Base-by-base conservation (phyloP, 2,797 vertebrate genomes). In the Micrastur ruficollis region DNA sequence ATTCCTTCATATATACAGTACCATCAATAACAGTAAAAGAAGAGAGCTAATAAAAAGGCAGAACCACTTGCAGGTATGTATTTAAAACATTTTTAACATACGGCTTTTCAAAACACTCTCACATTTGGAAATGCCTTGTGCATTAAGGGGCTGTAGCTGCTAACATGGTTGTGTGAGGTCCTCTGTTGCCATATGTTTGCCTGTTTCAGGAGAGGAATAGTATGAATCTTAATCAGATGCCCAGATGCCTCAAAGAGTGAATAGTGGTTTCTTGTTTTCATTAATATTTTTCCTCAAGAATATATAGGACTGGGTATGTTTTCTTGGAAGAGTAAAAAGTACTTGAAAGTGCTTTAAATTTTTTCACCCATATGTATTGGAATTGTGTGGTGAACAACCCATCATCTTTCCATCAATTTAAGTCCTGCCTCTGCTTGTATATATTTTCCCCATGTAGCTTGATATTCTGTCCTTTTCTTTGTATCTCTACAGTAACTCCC, bases 51-150 rank as follows among this genome's bases (percentile, higher is more conserved):
- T 99, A 75, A 98, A 98, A 75, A 98, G 98, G 95, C 99, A 99
- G 84, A 98, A 98, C 73, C 99, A 99, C 96, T 98, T 99, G 75
- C 99, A 99, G 99, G 99, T 99, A 97, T 50, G 89, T 62, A 75
- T 61, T 83, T 93, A 47, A n/a, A 89, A 81, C 32, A n/a, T 58
- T 86, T 70, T 66, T 62, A 40, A 49, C 7, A 8, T 38, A 38
- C 0, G 11, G 1, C n/a, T 90, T 94, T 91, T 63, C 38, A 65
- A 76, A 78, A n/a, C 78, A 53, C 22, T 87, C 21, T 82, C 14
- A 32, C 3, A 7, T 74, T 84, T 55, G 53, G 68, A 36, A 49
- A 56, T 61, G 8, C 10, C 15, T 44, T 20, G 1, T 63, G 11
- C 52, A 13, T 61, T 84, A 56, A 71, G 34, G 58, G 58, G 5